Base-by-base conservation (phyloP, 1,140 invertebrate genomes). In the Drosophila obscura region DNA sequence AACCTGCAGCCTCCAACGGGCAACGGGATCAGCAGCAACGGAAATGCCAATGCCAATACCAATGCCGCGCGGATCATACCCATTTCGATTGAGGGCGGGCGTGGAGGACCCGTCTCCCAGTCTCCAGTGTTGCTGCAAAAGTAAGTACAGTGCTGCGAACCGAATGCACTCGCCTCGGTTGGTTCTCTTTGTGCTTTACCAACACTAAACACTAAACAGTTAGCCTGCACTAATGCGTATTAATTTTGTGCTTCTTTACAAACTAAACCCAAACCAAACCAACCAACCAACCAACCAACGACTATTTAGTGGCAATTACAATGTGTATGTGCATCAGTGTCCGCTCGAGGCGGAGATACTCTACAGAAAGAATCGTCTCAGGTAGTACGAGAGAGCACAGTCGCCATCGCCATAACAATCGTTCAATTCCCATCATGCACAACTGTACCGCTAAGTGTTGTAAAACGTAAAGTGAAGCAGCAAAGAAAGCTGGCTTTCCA, bases 321-420 rank as follows among this genome's bases (percentile, higher is more conserved):
- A 80, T 81, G 77, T 91, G 61, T 74, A 73, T 79, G 90, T 92
- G 50, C 83, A 92, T 64, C 90, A 92, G 67, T 91, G 90, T 83
- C 91, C 91, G 73, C 78, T 92, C 73, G 82, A 92, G 75, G 91
- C 91, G 67, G 88, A 92, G 77, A 78, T 92, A 80, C 85, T 73
- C 72, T 92, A 80, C 78, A 76, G 80, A 90, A 91, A 83, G 75
- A 80, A 78, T 75, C 72, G 88, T 63, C 87, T 92, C 88, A 92
- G 90, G 91, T 92, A 90, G 81, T 79, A 62, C 62, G 24, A n/a
- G 28, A 28, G 46, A 35, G 45, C 48, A 55, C 51, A 66, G 51
- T 76, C 43, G 73, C 45, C 50, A 26, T 52, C 19, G 35, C 31
- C 51, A 48, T 43, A 56, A 61, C 53, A 39, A 31, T 31, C n/a